Evolutionary conservation across 2,113 vertebrate species (phyloP).

Genomic region (Orycteropus afer): DNA sequence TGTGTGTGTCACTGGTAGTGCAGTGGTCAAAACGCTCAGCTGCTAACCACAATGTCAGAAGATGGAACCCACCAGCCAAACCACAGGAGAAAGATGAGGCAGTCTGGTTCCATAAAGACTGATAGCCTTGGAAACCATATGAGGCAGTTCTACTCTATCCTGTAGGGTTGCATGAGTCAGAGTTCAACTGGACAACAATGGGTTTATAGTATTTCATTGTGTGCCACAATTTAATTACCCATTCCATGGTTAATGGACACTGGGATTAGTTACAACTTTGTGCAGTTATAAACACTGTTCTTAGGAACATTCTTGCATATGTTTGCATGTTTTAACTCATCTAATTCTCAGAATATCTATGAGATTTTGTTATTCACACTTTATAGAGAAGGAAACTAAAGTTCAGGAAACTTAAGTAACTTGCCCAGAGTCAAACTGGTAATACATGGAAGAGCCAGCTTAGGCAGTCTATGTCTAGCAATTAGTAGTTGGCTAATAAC

Average conservation of each 20-base stretch:
- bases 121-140: too few relatives aligned
- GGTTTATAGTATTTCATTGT: neutral
- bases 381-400: neutral
- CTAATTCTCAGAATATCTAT: neutral
- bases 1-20: too few relatives aligned
- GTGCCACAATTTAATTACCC: neutral
- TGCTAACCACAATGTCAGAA: too few relatives aligned
- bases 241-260: neutral
- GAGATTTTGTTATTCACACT: conserved; percentile 32
- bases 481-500: neutral
- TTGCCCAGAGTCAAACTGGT: neutral
- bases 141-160: too few relatives aligned
- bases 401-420: too few relatives aligned
- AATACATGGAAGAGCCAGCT: neutral
- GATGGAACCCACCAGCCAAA: too few relatives aligned
- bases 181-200: too few relatives aligned
- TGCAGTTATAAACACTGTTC: neutral
- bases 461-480: neutral
- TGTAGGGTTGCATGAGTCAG: too few relatives aligned
- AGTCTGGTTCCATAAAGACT: too few relatives aligned
- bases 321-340: neutral
- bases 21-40: too few relatives aligned
- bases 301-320: neutral
- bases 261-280: neutral
- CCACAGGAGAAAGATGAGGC: too few relatives aligned